phyloP scores from a whole-genome alignment of 2,797 vertebrate genomes.

The Sebastes wilsoni region DNA sequence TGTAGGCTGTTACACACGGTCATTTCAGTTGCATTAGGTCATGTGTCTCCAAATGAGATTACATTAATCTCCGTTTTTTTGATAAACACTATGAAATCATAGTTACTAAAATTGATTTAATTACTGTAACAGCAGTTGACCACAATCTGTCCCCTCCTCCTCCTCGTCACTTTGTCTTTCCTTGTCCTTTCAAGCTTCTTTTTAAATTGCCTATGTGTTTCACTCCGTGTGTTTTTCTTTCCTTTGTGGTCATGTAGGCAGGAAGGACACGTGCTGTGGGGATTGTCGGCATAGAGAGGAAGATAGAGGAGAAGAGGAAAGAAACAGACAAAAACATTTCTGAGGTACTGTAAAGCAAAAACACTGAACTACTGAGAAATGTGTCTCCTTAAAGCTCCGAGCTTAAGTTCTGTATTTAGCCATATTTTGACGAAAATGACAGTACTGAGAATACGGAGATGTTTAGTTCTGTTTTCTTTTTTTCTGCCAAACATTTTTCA shows the following conservation, averaged over 20 bases:
- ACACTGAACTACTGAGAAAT: neutral
- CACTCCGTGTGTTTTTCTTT: slow-evolving; percentile 47
- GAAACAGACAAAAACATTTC: slow-evolving; percentile 99
- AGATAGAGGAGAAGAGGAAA: slow-evolving; percentile 97
- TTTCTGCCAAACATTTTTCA: neutral
- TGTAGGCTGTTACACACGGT: neutral
- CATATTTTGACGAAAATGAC: neutral
- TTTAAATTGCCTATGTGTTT: slow-evolving; percentile 23
- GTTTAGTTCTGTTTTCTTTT: neutral
- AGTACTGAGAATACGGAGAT: neutral
- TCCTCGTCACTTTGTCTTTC: slow-evolving; percentile 9
- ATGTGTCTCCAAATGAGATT: slow-evolving; percentile 4
- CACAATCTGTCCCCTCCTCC: neutral
- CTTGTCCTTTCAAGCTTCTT: neutral
- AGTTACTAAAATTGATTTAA: neutral
- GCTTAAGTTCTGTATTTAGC: neutral
- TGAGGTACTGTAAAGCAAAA: slow-evolving; percentile 83
- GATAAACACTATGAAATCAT: neutral
- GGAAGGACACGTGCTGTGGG: slow-evolving; percentile 97
- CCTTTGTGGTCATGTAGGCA: slow-evolving; percentile 77
- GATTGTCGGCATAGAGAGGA: slow-evolving; percentile 98
- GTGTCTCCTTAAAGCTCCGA: neutral
- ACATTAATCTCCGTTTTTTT: neutral
- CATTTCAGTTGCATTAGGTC: neutral
- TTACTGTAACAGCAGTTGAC: neutral